Conservation (phyloP, 1,140 invertebrate species). For the Drosophila nebulosa region DNA sequence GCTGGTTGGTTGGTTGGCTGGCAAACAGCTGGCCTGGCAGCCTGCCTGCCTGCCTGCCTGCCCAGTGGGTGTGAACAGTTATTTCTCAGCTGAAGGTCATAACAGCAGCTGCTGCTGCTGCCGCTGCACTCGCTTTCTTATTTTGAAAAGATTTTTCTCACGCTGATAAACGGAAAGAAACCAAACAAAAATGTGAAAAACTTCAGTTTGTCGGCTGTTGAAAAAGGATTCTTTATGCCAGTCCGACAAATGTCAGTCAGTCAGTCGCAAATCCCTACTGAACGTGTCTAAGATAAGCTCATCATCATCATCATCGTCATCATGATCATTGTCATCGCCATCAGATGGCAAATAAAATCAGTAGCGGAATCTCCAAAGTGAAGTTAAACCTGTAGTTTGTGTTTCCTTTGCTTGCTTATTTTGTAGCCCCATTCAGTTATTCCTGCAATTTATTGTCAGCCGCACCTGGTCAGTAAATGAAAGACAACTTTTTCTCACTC, state of each 20-base stretch:
- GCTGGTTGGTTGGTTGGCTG: conserved; percentile 54
- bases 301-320: conserved; percentile 6
- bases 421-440: not conserved
- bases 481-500: conserved; percentile 30
- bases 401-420: not conserved
- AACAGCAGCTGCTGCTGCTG: conserved; percentile 1
- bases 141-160: conserved; percentile 53
- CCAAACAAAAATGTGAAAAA: conserved; percentile 35
- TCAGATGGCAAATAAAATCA: conserved; percentile 23
- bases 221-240: conserved; percentile 61
- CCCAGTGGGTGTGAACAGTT: conserved; percentile 59
- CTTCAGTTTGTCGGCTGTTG: conserved; percentile 40
- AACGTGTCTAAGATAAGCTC: conserved; percentile 68
- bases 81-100: conserved; percentile 34
- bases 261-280: conserved; percentile 61
- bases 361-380: not conserved
- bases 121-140: conserved; percentile 4
- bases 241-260: conserved; percentile 67
- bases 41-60: conserved; percentile 21
- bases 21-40: conserved; percentile 7
- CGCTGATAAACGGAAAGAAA: conserved; percentile 52
- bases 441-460: not conserved
- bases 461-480: not conserved
- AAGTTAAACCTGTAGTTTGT: too few relatives aligned
- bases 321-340: conserved; percentile 4